Conservation (phyloP, 2,797 vertebrate species). For the Chaetodon trifasciatus region DNA sequence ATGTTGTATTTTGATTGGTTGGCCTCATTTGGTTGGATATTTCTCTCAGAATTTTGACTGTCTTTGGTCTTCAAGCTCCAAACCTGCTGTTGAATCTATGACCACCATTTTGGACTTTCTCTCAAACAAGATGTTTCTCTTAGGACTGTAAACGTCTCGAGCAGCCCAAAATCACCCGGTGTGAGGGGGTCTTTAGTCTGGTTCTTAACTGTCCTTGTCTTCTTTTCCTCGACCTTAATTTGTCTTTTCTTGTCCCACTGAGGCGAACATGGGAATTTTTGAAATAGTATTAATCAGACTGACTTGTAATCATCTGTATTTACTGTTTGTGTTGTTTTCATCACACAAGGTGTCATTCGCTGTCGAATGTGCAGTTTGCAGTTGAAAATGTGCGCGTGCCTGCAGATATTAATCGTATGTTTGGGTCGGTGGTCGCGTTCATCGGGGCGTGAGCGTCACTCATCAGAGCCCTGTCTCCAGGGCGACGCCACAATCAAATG, state of each 20-base stretch:
- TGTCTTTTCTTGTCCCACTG: not conserved
- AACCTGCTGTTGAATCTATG: too few species aligned
- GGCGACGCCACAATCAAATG: slow-evolving; percentile 61
- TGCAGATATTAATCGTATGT: slow-evolving; percentile 16
- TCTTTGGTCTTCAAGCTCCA: too few species aligned
- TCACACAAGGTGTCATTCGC: not conserved
- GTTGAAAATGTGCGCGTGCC: slow-evolving; percentile 5
- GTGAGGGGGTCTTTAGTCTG: not conserved
- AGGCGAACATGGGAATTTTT: not conserved
- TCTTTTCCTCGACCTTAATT: not conserved
- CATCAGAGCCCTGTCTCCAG: slow-evolving; percentile 43
- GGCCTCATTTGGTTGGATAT: not conserved
- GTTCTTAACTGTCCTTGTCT: not conserved
- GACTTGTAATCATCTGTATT: not conserved
- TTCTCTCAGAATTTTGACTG: not conserved
- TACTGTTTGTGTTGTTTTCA: not conserved
- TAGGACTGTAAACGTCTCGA: not conserved
- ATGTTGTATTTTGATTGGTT: not conserved
- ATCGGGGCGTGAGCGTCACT: slow-evolving; percentile 24
- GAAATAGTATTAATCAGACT: not conserved
- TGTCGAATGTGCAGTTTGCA: slow-evolving; percentile 17
- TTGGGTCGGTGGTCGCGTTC: slow-evolving; percentile 25
- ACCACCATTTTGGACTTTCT: too few species aligned
- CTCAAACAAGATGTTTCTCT: not conserved
- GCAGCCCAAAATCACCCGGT: not conserved